Conservation (phyloP, 2,888 invertebrate species). For the Cabera pusaria region DNA sequence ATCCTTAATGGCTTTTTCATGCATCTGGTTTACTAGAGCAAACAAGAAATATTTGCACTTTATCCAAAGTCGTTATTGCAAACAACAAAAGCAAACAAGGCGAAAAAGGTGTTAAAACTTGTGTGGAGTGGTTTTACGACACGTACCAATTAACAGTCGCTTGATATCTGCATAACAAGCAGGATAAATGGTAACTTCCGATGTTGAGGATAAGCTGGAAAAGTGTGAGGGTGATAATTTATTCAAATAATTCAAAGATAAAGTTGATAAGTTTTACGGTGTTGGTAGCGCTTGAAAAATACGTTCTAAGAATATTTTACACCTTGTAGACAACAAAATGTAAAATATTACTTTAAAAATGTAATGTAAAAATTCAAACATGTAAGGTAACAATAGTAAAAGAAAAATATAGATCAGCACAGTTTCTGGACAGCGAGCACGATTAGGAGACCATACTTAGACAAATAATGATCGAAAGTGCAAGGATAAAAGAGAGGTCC, state of each 20-base stretch:
- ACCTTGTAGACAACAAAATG: no score
- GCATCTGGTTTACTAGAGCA: conserved; percentile 53
- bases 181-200: conserved; percentile 60
- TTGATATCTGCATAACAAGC: conserved; percentile 60
- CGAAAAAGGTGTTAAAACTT: conserved; percentile 68
- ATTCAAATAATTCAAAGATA: conserved; percentile 5
- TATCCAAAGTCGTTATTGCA: conserved; percentile 62
- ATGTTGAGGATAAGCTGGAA: conserved; percentile 35
- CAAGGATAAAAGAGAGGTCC: no score
- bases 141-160: conserved; percentile 73
- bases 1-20: conserved; percentile 44
- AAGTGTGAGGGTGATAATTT: conserved; percentile 26
- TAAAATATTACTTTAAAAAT: no score
- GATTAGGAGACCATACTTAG: no score
- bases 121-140: conserved; percentile 63
- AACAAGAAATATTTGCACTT: conserved; percentile 53
- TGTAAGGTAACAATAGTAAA: no score
- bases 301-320: no score
- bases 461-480: no score
- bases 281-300: no score
- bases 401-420: no score
- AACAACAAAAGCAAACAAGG: conserved; percentile 61
- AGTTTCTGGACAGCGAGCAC: no score
- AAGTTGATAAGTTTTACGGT: no score
- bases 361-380: no score